Base-by-base conservation (phyloP, 1,140 invertebrate species). In the Atta colombica region DNA sequence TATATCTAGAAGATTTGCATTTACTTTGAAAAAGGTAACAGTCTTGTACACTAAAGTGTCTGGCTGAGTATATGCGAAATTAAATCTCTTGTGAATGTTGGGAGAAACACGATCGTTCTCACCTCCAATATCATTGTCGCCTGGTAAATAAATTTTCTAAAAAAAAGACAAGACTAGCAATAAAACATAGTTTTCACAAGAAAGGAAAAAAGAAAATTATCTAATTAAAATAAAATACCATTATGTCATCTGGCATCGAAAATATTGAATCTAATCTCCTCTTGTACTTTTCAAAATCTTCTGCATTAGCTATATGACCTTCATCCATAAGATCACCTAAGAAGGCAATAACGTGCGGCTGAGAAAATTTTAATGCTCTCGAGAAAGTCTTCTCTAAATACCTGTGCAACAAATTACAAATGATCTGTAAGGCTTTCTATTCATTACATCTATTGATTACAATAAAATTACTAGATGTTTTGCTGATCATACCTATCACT, bases 101-200 rank as follows among this genome's bases (percentile, higher is more conserved):
- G 95, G 91, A 60, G 97, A 97, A 58, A 99, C 96, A 84, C 96
- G 95, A 94, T 98, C 98, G 92, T 96, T 97, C 95, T 99, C 98
- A 35, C 98, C 98, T 31, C 98, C 99, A 90, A 99, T 98, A 93
- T 99, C 98, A 96, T 99, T 99, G 94, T 99, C 99, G 25, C 99
- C 99, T 55, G 98, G 98, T 85, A 99, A 94, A 96, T 97, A 98
- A 80, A 99, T 96, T 94, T 97, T 97, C 98, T 98, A 93, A 65
- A 96, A 80, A 28, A 60, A 86, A 71, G 18, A 74, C 10, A 92
- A 80, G 60, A 72, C 3, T 45, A 45, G 8, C 28, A 39, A 3
- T 3, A 1, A 7, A 63, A 45, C 39, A 45, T 10, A 45, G 2
- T 77, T 18, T 31, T 8, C 3, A n/a, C 16, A 6, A 60, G 2